A percentile compares a stretch with the other conserved stretches of the same genome.
These are phyloP conservation scores for Oxystoma pomonae DNA, from an alignment of 2,888 invertebrate species.

Conservation along the genomic window DNA sequence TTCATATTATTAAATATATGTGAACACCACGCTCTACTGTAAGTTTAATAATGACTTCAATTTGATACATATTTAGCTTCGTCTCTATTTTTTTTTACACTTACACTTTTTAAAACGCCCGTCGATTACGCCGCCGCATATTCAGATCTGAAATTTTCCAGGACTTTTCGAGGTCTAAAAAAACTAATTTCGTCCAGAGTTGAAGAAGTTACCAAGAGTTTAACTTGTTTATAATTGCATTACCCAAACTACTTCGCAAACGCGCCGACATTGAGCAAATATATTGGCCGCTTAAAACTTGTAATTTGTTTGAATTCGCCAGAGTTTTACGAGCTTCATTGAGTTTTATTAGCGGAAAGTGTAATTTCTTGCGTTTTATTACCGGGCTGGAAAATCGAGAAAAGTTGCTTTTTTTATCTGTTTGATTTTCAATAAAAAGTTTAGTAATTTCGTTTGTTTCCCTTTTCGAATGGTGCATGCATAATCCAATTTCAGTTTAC, in stretches of 20 bases:
- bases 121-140: neutral
- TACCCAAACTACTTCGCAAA: neutral
- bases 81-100: too few species aligned
- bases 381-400: neutral
- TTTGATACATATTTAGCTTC: too few species aligned
- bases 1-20: too few species aligned
- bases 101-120: too few species aligned
- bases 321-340: neutral
- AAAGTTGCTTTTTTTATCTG: neutral
- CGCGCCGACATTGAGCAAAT: neutral
- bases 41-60: too few species aligned
- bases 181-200: neutral
- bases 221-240: conserved; percentile 1
- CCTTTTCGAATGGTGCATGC: neutral
- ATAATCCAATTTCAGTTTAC: neutral
- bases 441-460: neutral
- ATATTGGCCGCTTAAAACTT: neutral
- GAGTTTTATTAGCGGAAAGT: neutral
- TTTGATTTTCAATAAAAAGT: neutral
- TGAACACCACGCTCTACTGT: too few species aligned
- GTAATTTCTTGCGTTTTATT: neutral
- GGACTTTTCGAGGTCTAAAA: neutral
- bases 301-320: neutral
- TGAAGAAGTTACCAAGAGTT: neutral
- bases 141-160: neutral